Base-by-base conservation (phyloP, 2,888 invertebrate species). In the Limenitis camilla region DNA sequence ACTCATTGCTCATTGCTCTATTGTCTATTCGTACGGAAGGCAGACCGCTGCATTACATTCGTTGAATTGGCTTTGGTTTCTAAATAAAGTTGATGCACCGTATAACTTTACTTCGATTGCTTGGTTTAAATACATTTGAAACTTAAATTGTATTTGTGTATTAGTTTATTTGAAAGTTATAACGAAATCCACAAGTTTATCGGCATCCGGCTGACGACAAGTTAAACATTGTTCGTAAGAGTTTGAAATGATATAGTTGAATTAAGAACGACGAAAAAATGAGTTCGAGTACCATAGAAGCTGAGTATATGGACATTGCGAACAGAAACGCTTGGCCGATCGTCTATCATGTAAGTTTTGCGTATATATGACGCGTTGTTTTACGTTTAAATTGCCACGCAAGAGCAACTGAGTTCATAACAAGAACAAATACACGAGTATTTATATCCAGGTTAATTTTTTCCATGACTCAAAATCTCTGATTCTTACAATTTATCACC, bases 261-360 rank as follows among this genome's bases (percentile, higher is more conserved):
- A 59, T 55, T 61, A 68, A 72, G 68, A 68, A 67, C 61, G 65
- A 63, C 53, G 64, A 63, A 52, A 74, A 69, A 56, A 73, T 71
- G 71, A 67, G 53, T 67, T 59, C 63, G 30, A 76, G 70, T 63
- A 74, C 66, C 52, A 66, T 95, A 61, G 93, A 94, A 83, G 89
- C 90, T 48, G 94, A 95, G 82, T 94, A 92, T 82, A 82, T 88
- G 67, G 91, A 92, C 72, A 90, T 94, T 66, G 91, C 90, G 68
- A 88, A 89, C 63, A 91, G 89, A 69, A 90, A 90, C 74, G 91
- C 91, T 61, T 95, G 94, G 95, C 82, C 90, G 58, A 77, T 88
- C 61, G 81, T 92, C 61, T 94, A 91, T 80, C 92, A 93, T 91
- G 94, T 94, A 66, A 59, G 78, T 76, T 60, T 55, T 53, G 63